A percentile compares a stretch with the other conserved stretches of the same genome.
These are phyloP conservation scores for Lagorchestes hirsutus DNA, from an alignment of 2,797 vertebrate genomes.

Conservation along the genomic window DNA sequence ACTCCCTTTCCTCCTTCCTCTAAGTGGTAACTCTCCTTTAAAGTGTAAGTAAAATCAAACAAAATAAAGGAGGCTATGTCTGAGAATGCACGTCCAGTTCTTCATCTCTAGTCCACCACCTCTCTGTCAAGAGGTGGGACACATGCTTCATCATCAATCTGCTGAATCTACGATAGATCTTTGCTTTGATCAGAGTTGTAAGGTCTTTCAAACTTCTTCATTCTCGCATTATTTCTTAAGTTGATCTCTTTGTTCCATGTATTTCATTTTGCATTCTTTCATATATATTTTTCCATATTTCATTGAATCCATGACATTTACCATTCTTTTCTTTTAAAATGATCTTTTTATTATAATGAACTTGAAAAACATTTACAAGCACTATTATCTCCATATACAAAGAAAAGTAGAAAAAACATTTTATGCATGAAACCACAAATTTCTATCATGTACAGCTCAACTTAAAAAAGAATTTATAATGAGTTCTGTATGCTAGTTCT, in stretches of 20 bases:
- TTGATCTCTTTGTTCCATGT: neutral
- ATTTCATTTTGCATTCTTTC: neutral
- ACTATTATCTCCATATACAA: neutral
- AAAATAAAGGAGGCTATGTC: neutral
- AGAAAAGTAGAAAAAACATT: neutral
- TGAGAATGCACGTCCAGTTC: neutral
- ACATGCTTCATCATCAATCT: neutral
- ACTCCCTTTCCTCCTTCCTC: neutral
- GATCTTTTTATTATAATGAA: neutral
- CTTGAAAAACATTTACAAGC: neutral
- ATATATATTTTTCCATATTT: neutral
- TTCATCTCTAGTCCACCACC: neutral
- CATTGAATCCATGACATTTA: neutral
- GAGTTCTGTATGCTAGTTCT: neutral
- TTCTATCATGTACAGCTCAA: neutral
- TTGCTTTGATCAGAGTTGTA: neutral
- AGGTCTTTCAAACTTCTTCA: neutral
- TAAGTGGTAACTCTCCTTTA: neutral
- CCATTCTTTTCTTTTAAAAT: neutral
- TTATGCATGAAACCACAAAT: neutral
- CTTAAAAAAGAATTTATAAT: neutral
- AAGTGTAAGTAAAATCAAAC: neutral
- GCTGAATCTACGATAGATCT: neutral
- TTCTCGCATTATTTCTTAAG: neutral
- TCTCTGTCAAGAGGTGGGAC: neutral